phyloP scores from a whole-genome alignment of 2,888 invertebrate genomes.

The Chrysina gloriosa region DNA sequence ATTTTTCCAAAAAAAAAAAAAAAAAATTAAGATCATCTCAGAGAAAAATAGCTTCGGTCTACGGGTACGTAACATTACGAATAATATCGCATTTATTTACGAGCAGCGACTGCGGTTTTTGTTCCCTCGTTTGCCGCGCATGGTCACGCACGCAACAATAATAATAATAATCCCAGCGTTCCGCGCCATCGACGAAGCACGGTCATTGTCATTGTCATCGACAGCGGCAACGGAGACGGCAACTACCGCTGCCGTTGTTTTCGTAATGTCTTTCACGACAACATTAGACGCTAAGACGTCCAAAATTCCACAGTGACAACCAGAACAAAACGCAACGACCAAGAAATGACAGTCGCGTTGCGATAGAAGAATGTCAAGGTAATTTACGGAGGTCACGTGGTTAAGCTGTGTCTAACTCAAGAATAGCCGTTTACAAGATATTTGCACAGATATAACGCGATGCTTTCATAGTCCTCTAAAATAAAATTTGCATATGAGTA shows the following conservation, averaged over 20 bases:
- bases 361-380: slow-evolving; percentile 5
- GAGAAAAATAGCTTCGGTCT: not conserved
- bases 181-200: slow-evolving; percentile 52
- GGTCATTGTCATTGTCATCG: slow-evolving; percentile 55
- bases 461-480: no score
- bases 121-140: slow-evolving; percentile 40
- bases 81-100: slow-evolving; percentile 14
- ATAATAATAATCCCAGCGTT: slow-evolving; percentile 49
- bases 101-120: slow-evolving; percentile 34
- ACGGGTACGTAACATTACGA: slow-evolving; percentile 4
- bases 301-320: slow-evolving; percentile 10
- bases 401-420: no score
- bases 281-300: not conserved
- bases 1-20: no score
- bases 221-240: not conserved
- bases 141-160: slow-evolving; percentile 50
- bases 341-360: not conserved
- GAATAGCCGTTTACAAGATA: no score
- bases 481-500: no score
- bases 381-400: not conserved
- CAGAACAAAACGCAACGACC: not conserved
- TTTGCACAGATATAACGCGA: no score
- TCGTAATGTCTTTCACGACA: not conserved
- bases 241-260: not conserved
- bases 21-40: not conserved